These are phyloP conservation scores for Lemur catta DNA, from an alignment of 2,797 vertebrate species.

Conservation along the genomic window DNA sequence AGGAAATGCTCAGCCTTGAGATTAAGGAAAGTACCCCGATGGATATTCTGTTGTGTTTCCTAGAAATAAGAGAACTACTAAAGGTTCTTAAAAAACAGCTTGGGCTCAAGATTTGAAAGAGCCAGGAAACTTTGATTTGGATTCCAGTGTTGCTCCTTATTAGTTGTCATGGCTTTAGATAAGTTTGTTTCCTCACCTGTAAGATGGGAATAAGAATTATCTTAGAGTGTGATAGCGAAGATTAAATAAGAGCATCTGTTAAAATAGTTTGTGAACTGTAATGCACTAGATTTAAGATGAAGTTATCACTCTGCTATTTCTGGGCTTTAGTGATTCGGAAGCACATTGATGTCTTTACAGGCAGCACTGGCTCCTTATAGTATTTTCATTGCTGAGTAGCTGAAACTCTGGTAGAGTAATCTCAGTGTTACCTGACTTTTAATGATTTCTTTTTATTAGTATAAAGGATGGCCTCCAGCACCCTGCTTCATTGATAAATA, in stretches of 20 bases:
- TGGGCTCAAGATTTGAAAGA: conserved; percentile 32
- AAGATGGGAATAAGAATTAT: conserved; percentile 4
- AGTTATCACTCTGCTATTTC: conserved; percentile 18
- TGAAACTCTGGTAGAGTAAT: conserved; percentile 24
- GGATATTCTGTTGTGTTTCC: not conserved
- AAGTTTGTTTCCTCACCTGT: not conserved
- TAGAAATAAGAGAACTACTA: conserved; percentile 32
- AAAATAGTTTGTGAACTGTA: conserved; percentile 17
- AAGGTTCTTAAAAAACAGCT: not conserved
- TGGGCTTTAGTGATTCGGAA: conserved; percentile 26
- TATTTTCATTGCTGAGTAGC: not conserved
- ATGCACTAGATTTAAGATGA: conserved; percentile 18
- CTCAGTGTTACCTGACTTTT: not conserved
- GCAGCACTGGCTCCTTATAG: not conserved
- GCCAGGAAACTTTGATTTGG: not conserved
- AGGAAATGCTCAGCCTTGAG: not conserved
- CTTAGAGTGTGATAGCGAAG: not conserved
- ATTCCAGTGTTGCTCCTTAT: conserved; percentile 29
- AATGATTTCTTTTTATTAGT: conserved; percentile 34
- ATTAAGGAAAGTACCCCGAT: not conserved
- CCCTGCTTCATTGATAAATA: not conserved
- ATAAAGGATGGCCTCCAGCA: not conserved
- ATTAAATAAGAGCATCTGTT: conserved; percentile 35
- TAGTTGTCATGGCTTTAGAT: not conserved
- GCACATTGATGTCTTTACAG: not conserved